Conservation (phyloP, 2,113 vertebrate species). For the Rhea americana region DNA sequence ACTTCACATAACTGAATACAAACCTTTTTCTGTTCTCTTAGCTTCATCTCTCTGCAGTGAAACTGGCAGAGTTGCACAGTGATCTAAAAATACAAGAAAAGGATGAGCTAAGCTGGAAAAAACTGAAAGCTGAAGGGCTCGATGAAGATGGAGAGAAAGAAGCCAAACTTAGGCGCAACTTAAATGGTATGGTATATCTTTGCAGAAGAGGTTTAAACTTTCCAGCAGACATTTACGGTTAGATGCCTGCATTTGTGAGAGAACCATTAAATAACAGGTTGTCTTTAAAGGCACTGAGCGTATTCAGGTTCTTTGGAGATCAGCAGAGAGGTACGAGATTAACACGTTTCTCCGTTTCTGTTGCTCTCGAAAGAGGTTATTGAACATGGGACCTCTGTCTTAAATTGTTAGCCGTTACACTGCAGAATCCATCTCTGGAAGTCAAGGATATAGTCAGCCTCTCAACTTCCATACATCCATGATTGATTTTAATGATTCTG, state of each 20-base stretch:
- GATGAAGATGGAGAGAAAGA: conserved; percentile 92
- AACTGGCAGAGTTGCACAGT: conserved; percentile 89
- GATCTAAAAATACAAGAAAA: conserved; percentile 95
- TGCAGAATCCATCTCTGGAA: not conserved
- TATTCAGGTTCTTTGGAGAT: not conserved
- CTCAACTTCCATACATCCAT: not conserved
- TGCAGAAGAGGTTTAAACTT: not conserved
- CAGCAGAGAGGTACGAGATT: not conserved
- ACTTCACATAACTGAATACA: not conserved
- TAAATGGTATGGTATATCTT: conserved; percentile 40
- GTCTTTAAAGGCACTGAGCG: not conserved
- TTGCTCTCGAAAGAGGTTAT: not conserved
- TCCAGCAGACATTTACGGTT: not conserved
- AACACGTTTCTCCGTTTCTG: not conserved
- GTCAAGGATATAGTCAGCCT: not conserved
- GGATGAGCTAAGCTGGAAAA: conserved; percentile 95
- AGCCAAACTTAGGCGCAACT: conserved; percentile 82
- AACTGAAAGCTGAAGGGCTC: conserved; percentile 88
- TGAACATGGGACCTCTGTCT: not conserved
- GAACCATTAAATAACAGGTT: not conserved
- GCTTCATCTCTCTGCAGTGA: conserved; percentile 87
- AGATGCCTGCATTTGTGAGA: not conserved
- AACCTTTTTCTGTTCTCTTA: conserved; percentile 39
- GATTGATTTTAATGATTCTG: not conserved
- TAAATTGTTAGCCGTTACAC: not conserved